Evolutionary conservation across 1,140 invertebrate genomes (phyloP), one percentile per base, ranked within the genome.

Genomic region (Paralvinella palmiformis): DNA sequence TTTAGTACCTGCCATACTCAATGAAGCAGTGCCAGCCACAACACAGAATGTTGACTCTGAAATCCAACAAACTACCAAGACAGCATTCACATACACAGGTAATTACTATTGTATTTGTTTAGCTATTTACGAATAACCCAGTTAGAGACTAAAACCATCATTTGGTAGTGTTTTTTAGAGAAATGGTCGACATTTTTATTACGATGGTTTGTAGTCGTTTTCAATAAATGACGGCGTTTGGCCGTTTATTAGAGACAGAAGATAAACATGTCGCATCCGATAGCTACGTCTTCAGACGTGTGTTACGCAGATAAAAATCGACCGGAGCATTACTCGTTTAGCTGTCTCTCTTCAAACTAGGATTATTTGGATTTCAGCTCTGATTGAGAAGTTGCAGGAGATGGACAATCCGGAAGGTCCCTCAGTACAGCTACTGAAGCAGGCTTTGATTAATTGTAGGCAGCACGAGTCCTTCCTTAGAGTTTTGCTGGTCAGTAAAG

Each of bases 11-110:
- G 78, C 76, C 48, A 79, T 81, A 63, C 66, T 81, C 56, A 81
- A 81, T 74, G 77, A 80, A 71, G 80, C 79, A 48, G 74, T 81
- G 7, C 80, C 80, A 37, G 78, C 78, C 10, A 81, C 80, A 33
- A 79, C 79, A 37, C 75, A 79, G 52, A 80, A 79, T 72, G 72
- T 81, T 7, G 76, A 81, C 68, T 63, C 66, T 20, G 76, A 78
- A 67, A 79, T 81, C 6, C 73, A 80, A 56, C 50, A 71, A 33
- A 75, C 78, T 29, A 55, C 76, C 36, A 69, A 68, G 56, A 66
- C 66, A 67, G 72, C 76, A 15, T 71, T 73, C 52, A 75, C 73
- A 67, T 81, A 80, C 65, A 81, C 79, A 68, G 71, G 77, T 77
- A 70, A 41, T 24, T 22, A 29, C 35, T 20, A 4, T 20, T 5